Base-by-base conservation (phyloP, 2,888 invertebrate species). In the Globia sparganii region DNA sequence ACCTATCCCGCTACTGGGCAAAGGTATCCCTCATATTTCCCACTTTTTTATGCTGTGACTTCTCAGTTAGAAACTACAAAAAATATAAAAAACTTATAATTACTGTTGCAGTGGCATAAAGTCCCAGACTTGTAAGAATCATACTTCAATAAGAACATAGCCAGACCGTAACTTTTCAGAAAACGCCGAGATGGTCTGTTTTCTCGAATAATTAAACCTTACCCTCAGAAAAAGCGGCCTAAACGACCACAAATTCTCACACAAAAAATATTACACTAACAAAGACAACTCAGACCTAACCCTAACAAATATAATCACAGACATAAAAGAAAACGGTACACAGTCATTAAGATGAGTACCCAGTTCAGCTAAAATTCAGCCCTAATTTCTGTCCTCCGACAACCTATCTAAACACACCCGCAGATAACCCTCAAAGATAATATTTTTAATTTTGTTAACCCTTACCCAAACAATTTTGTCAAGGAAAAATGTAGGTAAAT, bases 401-500 rank as follows among this genome's bases (percentile, higher is more conserved):
- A 65, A 75, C 81, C 84, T 87, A 82, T 83, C 80, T 81, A 88
- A 88, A 88, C 67, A 88, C 67, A 37, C 2, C 37, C 58, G 49
- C 18, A 78, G 89, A 89, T 89, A 81, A 81, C 73, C 70, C 69
- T 49, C 59, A 72, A 75, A 85, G 86, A 87, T 88, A 83, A 85
- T 82, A 77, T 79, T 84, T 88, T 89, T 84, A 86, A 87, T 87
- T 89, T 83, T 31, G 75, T 81, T 77, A 77, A 67, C 77, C 67
- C 40, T 28, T 67, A 80, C 77, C 61, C 78, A 21, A n/a, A 58
- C 70, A 58, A 72, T 80, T 79, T 64, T 72, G 83, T 78, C 77
- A 67, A 77, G 75, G 78, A 85, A 90, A 87, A 88, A 83, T 6
- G 25, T 56, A 56, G 4, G 88, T 89, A 91, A 90, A 90, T 86